Evolutionary conservation across 2,797 vertebrate genomes (phyloP).

Genomic region (Paratrypauchen microcephalus): DNA sequence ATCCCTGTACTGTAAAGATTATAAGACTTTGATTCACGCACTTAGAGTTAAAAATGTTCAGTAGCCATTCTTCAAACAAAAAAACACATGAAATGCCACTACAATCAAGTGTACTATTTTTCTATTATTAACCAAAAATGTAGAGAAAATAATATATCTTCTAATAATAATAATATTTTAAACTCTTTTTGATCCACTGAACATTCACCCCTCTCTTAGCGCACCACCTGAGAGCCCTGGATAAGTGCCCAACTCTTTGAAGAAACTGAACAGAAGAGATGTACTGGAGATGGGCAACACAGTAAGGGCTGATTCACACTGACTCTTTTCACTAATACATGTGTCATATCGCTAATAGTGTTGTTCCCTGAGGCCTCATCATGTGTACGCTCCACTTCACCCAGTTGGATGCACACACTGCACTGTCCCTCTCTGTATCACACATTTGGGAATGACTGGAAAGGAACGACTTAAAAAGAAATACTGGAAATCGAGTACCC

Average conservation of each 20-base stretch:
- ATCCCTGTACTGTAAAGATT: no score
- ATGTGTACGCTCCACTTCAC: not conserved
- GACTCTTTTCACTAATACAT: not conserved
- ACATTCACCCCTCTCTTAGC: not conserved
- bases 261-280: not conserved
- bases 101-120: no score
- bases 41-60: no score
- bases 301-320: not conserved
- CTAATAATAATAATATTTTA: not conserved
- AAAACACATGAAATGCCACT: no score
- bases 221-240: not conserved
- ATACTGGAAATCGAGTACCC: no score
- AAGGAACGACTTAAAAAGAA: not conserved
- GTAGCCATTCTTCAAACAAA: no score
- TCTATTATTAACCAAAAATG: no score
- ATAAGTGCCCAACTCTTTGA: not conserved
- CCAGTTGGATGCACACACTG: not conserved
- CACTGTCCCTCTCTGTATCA: not conserved
- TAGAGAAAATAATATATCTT: no score
- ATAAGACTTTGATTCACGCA: no score
- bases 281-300: not conserved
- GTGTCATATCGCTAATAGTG: not conserved
- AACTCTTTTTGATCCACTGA: not conserved
- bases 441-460: not conserved
- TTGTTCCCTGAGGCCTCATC: not conserved